These are phyloP conservation scores for Hemitrygon akajei DNA, from an alignment of 2,797 vertebrate genomes.

Conservation along the genomic window DNA sequence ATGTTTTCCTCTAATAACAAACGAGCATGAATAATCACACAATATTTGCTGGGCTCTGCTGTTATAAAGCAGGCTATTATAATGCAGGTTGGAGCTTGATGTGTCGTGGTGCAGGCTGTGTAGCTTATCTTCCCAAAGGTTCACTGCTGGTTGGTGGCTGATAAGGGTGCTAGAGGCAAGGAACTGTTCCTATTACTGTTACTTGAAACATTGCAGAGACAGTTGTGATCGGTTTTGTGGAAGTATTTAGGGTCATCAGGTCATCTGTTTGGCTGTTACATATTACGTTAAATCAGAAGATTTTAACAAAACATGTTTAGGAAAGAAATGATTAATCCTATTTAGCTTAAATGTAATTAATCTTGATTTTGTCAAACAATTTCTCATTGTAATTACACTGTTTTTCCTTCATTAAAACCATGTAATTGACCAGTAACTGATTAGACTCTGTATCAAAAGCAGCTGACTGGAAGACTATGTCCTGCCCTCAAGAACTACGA, in stretches of 20 bases:
- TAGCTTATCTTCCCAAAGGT: background rate
- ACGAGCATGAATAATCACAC: background rate
- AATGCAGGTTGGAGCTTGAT: background rate
- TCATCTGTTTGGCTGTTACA: background rate
- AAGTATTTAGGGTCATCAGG: background rate
- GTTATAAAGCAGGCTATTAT: background rate
- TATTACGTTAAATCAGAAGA: no score
- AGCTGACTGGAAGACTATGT: background rate
- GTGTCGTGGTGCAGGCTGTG: background rate
- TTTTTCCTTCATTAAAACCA: constrained; percentile 20
- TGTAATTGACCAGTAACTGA: constrained; percentile 23
- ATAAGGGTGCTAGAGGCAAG: background rate
- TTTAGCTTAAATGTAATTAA: constrained; percentile 21
- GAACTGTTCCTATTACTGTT: no score
- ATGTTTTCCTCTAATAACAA: background rate
- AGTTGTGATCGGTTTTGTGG: background rate
- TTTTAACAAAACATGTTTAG: background rate
- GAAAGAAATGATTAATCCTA: background rate
- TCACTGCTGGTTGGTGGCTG: background rate
- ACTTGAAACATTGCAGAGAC: background rate
- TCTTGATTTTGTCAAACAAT: constrained; percentile 9
- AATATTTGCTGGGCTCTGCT: background rate
- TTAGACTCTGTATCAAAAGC: background rate
- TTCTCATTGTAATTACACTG: background rate
- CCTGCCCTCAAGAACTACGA: background rate